Conservation (phyloP, 2,113 vertebrate species). For the Burhinus oedicnemus region DNA sequence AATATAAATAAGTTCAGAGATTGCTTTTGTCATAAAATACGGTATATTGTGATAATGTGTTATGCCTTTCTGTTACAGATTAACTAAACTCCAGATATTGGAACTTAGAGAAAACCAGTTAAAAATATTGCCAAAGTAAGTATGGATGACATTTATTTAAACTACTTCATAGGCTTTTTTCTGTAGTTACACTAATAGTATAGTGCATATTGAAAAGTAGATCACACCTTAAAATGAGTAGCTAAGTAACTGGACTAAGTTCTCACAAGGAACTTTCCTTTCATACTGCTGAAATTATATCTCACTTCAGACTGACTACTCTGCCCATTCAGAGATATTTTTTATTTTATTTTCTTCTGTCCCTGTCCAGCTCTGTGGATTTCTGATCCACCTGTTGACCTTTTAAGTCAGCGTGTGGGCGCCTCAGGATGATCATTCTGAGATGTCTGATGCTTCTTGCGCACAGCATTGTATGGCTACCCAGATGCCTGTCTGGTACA, state of each 20-base stretch:
- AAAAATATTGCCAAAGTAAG: conserved; percentile 96
- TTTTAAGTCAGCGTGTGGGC: neutral
- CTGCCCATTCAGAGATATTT: neutral
- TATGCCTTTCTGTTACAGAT: conserved; percentile 69
- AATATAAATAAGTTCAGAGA: neutral
- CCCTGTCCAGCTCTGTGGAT: neutral
- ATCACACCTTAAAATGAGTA: neutral
- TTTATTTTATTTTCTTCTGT: neutral
- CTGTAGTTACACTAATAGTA: neutral
- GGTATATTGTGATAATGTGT: neutral
- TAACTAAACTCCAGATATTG: conserved; percentile 93
- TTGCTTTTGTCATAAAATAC: neutral
- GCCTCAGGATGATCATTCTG: neutral
- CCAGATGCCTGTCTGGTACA: neutral
- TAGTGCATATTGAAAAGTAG: neutral
- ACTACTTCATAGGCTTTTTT: neutral
- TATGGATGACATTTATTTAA: neutral
- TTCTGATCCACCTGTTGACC: neutral
- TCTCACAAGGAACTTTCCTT: neutral
- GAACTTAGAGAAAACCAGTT: conserved; percentile 96
- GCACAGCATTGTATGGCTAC: neutral
- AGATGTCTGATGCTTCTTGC: neutral
- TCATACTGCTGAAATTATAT: neutral
- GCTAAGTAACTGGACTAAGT: neutral
- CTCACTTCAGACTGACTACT: neutral